Evolutionary conservation across 2,888 invertebrate genomes (phyloP).

Genomic region (Amphimallon solstitiale): DNA sequence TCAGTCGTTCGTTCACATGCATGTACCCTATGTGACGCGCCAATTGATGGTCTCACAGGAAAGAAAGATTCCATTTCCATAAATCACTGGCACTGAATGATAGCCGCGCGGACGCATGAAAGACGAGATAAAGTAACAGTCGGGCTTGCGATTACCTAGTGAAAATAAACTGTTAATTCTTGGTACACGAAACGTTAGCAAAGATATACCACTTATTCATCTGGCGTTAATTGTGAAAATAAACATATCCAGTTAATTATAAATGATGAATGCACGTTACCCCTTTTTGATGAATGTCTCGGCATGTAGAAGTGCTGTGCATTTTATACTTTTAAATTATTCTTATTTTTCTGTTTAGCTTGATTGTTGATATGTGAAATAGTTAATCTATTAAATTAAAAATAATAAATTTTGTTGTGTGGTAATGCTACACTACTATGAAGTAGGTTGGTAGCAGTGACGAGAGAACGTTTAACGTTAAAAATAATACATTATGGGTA

Average conservation of each 20-base stretch:
- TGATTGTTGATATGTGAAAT: no score
- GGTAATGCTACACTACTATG: no score
- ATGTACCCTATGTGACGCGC: not conserved
- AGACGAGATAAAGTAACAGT: not conserved
- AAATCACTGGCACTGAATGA: slow-evolving; percentile 17
- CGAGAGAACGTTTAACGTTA: no score
- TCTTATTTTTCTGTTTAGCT: no score
- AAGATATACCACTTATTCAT: not conserved
- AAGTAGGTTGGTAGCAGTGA: no score
- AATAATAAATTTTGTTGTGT: no score
- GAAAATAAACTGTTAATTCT: slow-evolving; percentile 13
- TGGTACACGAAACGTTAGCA: not conserved
- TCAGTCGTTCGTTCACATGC: slow-evolving; percentile 1
- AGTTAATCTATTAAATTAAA: no score
- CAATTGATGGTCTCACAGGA: slow-evolving; percentile 14
- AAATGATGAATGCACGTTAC: not conserved
- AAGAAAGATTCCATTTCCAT: slow-evolving; percentile 27
- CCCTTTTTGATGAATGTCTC: no score
- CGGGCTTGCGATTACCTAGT: not conserved
- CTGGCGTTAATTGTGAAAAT: not conserved
- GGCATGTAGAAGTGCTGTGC: no score
- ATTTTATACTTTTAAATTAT: no score
- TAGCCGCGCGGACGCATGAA: not conserved
- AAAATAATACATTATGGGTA: no score
- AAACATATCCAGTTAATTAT: slow-evolving; percentile 13